Evolutionary conservation across 2,888 invertebrate species (phyloP).

Genomic region (Phalera bucephala): DNA sequence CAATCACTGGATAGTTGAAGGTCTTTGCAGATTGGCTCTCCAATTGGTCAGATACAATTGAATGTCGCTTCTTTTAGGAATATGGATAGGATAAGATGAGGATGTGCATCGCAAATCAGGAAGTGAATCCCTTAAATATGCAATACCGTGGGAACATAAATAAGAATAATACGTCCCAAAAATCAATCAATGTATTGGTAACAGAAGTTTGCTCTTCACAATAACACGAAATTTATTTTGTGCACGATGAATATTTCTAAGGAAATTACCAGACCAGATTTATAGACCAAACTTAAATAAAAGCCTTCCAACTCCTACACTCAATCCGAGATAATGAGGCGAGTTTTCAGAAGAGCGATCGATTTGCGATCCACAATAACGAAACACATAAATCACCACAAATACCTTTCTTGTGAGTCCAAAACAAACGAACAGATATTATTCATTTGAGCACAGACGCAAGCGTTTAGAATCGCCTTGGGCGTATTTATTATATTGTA

Average conservation of each 20-base stretch:
- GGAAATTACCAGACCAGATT: constrained; percentile 24
- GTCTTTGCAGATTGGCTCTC: too few relatives aligned
- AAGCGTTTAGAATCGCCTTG: constrained; percentile 5
- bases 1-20: too few relatives aligned
- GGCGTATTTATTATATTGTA: constrained; percentile 1
- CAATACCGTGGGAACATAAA: too few relatives aligned
- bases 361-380: constrained; percentile 21
- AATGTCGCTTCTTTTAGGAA: too few relatives aligned
- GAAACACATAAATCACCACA: constrained; percentile 34
- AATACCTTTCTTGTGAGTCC: constrained; percentile 25
- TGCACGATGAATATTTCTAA: constrained; percentile 26
- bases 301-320: constrained; percentile 14
- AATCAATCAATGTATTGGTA: too few relatives aligned
- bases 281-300: constrained; percentile 16
- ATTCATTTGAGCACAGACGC: constrained; percentile 10
- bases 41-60: too few relatives aligned
- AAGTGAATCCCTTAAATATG: too few relatives aligned
- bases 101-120: too few relatives aligned
- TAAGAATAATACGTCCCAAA: too few relatives aligned
- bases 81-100: too few relatives aligned
- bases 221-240: too few relatives aligned
- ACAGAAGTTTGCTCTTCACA: too few relatives aligned
- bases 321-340: constrained; percentile 18
- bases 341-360: constrained; percentile 17
- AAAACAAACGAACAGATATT: constrained; percentile 20